These are phyloP conservation scores for Aramus guarauna DNA, from an alignment of 2,113 vertebrate species.

Conservation along the genomic window DNA sequence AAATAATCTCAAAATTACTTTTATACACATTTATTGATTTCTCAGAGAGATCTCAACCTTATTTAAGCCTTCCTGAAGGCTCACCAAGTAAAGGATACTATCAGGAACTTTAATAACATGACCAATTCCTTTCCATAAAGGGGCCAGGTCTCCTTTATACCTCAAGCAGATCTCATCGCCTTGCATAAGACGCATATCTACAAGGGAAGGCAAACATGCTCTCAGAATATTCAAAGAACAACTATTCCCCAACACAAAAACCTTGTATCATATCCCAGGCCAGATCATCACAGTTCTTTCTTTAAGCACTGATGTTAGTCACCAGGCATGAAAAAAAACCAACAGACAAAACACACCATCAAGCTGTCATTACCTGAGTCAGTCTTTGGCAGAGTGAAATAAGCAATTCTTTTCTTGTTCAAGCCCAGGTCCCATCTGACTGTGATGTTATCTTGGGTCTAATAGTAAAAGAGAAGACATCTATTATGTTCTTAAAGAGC, in stretches of 20 bases:
- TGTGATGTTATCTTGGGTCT: constrained; percentile 99
- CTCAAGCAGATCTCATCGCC: constrained; percentile 97
- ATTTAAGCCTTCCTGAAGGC: background rate
- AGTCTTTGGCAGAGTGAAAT: constrained; percentile 98
- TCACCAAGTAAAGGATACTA: constrained; percentile 86
- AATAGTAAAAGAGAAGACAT: constrained; percentile 25
- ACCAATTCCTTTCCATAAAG: constrained; percentile 95
- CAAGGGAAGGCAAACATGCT: background rate
- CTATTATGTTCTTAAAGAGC: background rate
- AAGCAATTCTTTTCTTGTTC: constrained; percentile 99
- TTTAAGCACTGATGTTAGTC: background rate
- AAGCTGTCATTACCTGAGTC: constrained; percentile 87
- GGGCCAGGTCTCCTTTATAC: constrained; percentile 95
- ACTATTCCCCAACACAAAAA: background rate
- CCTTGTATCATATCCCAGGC: background rate
- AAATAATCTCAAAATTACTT: background rate
- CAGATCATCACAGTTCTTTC: background rate
- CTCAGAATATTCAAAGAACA: background rate
- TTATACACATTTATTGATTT: rapidly evolving
- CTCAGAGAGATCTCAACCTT: background rate
- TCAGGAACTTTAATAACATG: constrained; percentile 99
- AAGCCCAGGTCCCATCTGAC: constrained; percentile 99
- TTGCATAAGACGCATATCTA: constrained; percentile 98
- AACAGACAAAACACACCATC: background rate
- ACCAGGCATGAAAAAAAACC: background rate